A percentile compares a stretch with the other conserved stretches of the same genome.
phyloP scores from a whole-genome alignment of 2,113 vertebrate genomes.

The Lycocorax pyrrhopterus region DNA sequence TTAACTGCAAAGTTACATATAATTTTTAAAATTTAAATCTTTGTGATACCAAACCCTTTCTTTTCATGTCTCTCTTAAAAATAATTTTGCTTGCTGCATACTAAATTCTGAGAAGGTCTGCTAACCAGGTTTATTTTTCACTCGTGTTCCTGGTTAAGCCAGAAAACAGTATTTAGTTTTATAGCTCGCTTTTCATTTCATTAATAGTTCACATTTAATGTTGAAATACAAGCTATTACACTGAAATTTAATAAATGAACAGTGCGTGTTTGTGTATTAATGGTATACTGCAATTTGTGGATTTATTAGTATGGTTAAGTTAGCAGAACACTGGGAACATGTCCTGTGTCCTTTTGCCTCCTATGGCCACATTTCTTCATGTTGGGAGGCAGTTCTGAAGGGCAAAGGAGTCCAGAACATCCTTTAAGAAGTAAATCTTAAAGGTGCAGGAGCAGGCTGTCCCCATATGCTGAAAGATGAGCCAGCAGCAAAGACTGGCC shows the following conservation, averaged over 20 bases:
- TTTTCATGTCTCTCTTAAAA: neutral
- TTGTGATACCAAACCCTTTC: neutral
- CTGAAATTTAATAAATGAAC: neutral
- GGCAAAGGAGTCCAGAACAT: neutral
- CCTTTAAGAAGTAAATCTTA: neutral
- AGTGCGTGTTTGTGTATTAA: neutral
- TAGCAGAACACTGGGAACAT: neutral
- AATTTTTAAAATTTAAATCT: neutral
- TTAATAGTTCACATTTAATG: neutral
- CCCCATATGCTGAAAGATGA: neutral
- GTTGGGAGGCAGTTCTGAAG: neutral
- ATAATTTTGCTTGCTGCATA: neutral
- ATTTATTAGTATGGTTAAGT: neutral
- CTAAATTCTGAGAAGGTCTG: neutral
- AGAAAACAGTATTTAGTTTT: neutral
- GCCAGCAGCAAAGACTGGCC: too few species aligned
- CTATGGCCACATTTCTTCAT: neutral
- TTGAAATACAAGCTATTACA: neutral
- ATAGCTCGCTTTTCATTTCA: neutral
- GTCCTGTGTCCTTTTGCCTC: neutral
- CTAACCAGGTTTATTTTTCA: neutral
- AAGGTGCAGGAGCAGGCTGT: neutral
- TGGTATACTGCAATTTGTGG: neutral
- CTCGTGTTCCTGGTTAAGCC: neutral
- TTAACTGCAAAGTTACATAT: neutral